phyloP scores from a whole-genome alignment of 2,113 vertebrate genomes.

The Heloderma charlesbogerti region DNA sequence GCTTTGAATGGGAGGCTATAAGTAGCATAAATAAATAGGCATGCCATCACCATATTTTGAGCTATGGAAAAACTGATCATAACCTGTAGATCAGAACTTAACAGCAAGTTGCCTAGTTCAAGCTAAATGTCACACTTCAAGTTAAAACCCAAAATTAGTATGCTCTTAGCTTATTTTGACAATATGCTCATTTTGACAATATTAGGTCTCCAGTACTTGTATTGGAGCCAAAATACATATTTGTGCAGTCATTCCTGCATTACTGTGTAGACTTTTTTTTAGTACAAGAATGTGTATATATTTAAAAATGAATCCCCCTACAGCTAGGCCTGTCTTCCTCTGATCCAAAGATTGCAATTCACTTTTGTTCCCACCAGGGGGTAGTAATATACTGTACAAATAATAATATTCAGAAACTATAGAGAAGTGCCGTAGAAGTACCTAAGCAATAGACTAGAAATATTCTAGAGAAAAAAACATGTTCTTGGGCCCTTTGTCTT shows the following conservation, averaged over 20 bases:
- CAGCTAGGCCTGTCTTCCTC: not conserved
- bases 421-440: not conserved
- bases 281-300: not conserved
- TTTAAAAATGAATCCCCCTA: not conserved
- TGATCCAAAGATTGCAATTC: slow-evolving; percentile 22
- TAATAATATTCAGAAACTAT: not conserved
- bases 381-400: slow-evolving; percentile 25
- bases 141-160: not conserved
- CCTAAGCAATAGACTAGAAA: not conserved
- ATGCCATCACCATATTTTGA: not conserved
- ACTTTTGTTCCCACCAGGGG: slow-evolving; percentile 43
- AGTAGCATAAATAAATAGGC: not conserved
- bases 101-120: not conserved
- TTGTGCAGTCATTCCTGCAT: not conserved
- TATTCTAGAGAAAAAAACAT: not conserved
- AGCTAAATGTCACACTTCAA: not conserved
- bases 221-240: not conserved
- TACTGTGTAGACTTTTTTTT: not conserved
- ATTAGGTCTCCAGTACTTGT: not conserved
- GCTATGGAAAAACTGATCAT: not conserved
- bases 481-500: not conserved
- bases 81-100: not conserved
- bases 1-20: not conserved
- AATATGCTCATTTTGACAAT: too few species aligned
- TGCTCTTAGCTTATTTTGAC: not conserved